These are phyloP conservation scores for Pachymerium ferrugineum DNA, from an alignment of 2,888 invertebrate species.

Conservation along the genomic window DNA sequence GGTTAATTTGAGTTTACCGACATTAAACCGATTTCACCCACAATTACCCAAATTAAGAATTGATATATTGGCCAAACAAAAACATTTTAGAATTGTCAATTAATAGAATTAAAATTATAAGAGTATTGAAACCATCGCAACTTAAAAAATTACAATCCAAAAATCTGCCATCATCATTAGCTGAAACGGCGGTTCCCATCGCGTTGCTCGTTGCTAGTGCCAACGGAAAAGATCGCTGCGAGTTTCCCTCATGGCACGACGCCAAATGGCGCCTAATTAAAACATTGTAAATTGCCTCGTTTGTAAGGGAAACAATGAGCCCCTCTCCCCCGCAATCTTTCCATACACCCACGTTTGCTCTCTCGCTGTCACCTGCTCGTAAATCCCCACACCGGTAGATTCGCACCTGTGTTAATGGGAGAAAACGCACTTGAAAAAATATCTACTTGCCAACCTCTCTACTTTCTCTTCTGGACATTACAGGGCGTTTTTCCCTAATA, in stretches of 20 bases:
- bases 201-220: constrained; percentile 7
- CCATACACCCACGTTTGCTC: constrained; percentile 27
- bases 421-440: constrained; percentile 16
- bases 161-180: constrained; percentile 7
- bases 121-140: background rate
- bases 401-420: constrained; percentile 24
- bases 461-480: constrained; percentile 20
- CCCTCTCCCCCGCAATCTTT: constrained; percentile 27
- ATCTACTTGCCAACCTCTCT: constrained; percentile 23
- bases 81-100: no score
- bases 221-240: constrained; percentile 21
- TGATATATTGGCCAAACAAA: no score
- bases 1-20: no score
- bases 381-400: constrained; percentile 21
- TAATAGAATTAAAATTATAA: background rate
- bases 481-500: constrained; percentile 15
- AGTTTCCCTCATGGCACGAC: constrained; percentile 26
- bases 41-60: no score
- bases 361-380: constrained; percentile 27
- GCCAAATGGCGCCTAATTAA: constrained; percentile 29
- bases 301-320: constrained; percentile 30
- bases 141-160: background rate
- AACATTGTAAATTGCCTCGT: constrained; percentile 32
- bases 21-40: no score
- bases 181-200: constrained; percentile 7